These are phyloP conservation scores for Nematostella vectensis DNA, from an alignment of 92 coral and sea anemone species.

Conservation along the genomic window DNA sequence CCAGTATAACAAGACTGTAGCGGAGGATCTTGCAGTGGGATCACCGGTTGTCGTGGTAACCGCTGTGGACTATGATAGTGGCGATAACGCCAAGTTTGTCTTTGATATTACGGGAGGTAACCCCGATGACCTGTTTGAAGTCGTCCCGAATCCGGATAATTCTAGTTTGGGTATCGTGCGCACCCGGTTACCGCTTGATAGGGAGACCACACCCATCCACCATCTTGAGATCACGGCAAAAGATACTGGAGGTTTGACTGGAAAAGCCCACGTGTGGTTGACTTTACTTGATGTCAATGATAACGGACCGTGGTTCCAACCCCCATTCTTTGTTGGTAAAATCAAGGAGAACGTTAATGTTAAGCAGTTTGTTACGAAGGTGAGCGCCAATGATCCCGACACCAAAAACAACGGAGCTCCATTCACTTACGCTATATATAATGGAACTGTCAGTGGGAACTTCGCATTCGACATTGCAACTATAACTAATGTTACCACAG, in stretches of 20 bases:
- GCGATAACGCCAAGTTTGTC: constrained; percentile 39
- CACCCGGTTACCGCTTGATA: constrained; percentile 58
- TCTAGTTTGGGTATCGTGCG: constrained; percentile 50
- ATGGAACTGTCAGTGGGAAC: constrained; percentile 19
- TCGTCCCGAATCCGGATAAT: constrained; percentile 42
- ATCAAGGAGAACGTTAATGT: constrained; percentile 47
- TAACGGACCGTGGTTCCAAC: constrained; percentile 85
- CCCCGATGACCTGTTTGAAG: constrained; percentile 56
- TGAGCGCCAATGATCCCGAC: constrained; percentile 82
- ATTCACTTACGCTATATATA: constrained; percentile 43
- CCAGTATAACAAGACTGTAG: constrained; percentile 38
- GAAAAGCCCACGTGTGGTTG: constrained; percentile 45
- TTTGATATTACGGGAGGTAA: constrained; percentile 66
- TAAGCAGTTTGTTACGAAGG: constrained; percentile 49
- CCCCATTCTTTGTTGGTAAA: constrained; percentile 72
- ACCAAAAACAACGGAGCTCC: constrained; percentile 70
- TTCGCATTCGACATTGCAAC: constrained; percentile 34
- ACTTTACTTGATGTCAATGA: constrained; percentile 71
- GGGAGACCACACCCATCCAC: constrained; percentile 54
- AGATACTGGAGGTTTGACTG: constrained; percentile 81
- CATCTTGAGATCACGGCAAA: constrained; percentile 72
- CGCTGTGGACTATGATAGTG: constrained; percentile 73
- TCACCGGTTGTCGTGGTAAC: constrained; percentile 37
- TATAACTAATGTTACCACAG: constrained; percentile 35
- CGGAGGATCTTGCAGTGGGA: constrained; percentile 44